Evolutionary conservation across 2,113 vertebrate genomes (phyloP), one percentile per base, ranked within the genome.

Genomic region (Steatornis caripensis): DNA sequence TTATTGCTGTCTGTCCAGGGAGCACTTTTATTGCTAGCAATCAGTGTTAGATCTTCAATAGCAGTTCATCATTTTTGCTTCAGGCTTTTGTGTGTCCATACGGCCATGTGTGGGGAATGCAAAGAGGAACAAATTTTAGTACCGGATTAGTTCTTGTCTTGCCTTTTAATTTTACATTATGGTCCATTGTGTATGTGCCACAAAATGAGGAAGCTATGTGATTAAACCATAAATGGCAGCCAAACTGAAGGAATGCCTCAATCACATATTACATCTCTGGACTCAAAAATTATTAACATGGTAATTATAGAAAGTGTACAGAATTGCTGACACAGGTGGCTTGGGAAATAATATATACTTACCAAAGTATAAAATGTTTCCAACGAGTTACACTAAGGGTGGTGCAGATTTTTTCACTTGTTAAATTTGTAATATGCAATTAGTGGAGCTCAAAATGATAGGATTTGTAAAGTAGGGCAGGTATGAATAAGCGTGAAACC

Each of bases 21-120:
- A 96, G 86, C 70, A 90, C 76, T 87, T 97, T 96, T 92, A 95
- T 96, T 92, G 95, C 95, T 78, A 55, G 93, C 92, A 96, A 96
- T 97, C 96, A 95, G 86, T 84, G 90, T 96, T 93, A 97, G 87
- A 85, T 95, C 90, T 95, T 97, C 93, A 90, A 86, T 78, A 82
- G 89, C 84, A 77, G 92, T 37, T 95, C 95, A 90, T 96, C 18
- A 84, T 95, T 98, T 98, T 94, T 94, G 84, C 78, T 92, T 96
- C 79, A 84, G 87, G 77, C 87, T 92, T 89, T 96, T 97, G 94
- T 95, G 95, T 90, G 82, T 86, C 92, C 94, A 87, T 97, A 96
- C 87, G 96, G 94, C 19, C 4, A 29, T 66, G 65, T 51, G 69
- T 92, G 82, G 81, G 74, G 87, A 92, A 91, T 54, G 94, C 87